phyloP scores from a whole-genome alignment of 2,797 vertebrate genomes.

The Otolemur crassicaudatus region DNA sequence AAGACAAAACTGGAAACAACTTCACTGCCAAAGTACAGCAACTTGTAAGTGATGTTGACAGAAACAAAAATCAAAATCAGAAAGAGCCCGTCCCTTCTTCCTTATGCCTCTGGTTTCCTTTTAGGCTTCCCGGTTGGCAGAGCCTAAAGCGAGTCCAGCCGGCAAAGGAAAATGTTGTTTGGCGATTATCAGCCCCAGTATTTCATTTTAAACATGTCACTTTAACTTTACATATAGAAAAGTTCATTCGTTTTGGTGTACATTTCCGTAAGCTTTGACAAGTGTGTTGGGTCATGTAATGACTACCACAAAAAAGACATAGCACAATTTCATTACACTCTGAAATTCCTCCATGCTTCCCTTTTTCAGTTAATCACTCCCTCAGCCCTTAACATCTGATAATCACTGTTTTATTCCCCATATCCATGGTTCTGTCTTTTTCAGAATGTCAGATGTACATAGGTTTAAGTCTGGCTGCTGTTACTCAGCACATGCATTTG shows the following conservation, averaged over 20 bases:
- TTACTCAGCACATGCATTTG: not conserved
- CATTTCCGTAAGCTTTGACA: not conserved
- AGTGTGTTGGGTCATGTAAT: not conserved
- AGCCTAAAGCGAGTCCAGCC: not conserved
- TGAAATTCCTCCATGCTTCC: not conserved
- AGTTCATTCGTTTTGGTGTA: not conserved
- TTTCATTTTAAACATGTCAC: not conserved
- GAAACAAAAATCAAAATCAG: not conserved
- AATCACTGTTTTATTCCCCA: not conserved
- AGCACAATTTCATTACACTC: not conserved
- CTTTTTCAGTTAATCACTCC: not conserved
- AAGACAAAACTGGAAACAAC: not conserved
- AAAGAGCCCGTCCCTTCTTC: not conserved
- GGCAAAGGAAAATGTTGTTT: not conserved
- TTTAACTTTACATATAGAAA: slow-evolving; percentile 6
- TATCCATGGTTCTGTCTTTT: not conserved
- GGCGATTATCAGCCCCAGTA: not conserved
- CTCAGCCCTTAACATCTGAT: not conserved
- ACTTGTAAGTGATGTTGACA: not conserved
- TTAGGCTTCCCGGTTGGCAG: not conserved
- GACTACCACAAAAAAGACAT: not conserved
- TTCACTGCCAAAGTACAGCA: not conserved
- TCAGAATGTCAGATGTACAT: not conserved
- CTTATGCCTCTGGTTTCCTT: not conserved
- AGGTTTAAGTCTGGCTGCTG: slow-evolving; percentile 15